phyloP scores from a whole-genome alignment of 2,113 vertebrate genomes.

The Strix uralensis region DNA sequence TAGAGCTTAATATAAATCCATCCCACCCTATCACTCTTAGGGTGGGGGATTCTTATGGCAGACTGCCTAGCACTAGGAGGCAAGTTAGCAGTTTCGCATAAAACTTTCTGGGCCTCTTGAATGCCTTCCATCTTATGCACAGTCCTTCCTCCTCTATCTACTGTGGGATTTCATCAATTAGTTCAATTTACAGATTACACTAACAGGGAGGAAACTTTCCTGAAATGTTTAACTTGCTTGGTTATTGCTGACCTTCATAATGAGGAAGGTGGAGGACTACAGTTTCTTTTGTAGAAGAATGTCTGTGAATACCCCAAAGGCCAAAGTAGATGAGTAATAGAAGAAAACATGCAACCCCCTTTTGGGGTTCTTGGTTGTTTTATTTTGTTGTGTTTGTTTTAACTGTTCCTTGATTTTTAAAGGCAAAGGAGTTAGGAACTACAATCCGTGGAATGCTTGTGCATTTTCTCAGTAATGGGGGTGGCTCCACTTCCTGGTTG shows the following conservation, averaged over 20 bases:
- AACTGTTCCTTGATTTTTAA: neutral
- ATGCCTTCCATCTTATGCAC: fast-evolving
- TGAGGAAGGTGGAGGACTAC: neutral
- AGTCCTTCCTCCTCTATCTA: neutral
- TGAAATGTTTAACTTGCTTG: neutral
- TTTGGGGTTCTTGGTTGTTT: neutral
- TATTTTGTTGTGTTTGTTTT: neutral
- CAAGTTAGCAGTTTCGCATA: neutral
- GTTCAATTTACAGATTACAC: neutral
- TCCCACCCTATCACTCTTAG: neutral
- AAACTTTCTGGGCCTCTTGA: neutral
- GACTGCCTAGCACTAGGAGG: neutral
- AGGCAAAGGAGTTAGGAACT: neutral
- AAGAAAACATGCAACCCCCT: neutral
- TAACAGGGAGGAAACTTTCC: neutral
- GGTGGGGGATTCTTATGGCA: neutral
- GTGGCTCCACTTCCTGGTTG: neutral
- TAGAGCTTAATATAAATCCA: neutral
- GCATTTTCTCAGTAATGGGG: neutral
- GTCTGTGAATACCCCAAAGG: neutral
- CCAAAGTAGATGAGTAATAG: neutral
- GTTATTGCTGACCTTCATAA: neutral
- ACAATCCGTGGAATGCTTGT: neutral
- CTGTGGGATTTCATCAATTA: neutral
- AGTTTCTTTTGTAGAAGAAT: neutral